Evolutionary conservation across 2,113 vertebrate genomes (phyloP).

Genomic region (Myrmecophaga tridactyla): DNA sequence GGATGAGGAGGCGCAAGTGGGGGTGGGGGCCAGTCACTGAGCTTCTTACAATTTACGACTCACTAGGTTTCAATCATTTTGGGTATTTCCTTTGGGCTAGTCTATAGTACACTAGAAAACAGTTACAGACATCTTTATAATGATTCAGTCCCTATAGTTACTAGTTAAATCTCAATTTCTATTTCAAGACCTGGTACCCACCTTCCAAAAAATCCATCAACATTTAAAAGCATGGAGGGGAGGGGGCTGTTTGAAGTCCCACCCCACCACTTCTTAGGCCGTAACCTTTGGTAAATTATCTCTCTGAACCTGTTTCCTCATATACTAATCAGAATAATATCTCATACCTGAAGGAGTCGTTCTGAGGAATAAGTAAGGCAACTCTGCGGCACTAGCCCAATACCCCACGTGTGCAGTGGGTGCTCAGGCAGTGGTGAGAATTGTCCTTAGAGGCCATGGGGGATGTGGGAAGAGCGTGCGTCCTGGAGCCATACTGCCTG

Average conservation of each 20-base stretch:
- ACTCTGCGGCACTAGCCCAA: not conserved
- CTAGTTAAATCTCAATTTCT: no score
- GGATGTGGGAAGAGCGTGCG: not conserved
- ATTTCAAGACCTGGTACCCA: no score
- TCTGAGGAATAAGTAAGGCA: not conserved
- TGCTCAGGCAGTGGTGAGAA: fast-evolving
- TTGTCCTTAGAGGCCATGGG: not conserved
- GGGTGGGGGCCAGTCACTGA: no score
- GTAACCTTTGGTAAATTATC: not conserved
- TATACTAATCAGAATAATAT: not conserved
- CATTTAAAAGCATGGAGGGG: not conserved
- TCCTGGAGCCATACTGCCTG: not conserved
- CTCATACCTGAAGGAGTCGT: not conserved
- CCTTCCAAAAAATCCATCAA: not conserved
- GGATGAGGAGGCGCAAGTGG: no score
- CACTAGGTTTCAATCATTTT: no score
- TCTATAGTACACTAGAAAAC: no score
- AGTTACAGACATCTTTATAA: no score
- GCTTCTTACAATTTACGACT: no score
- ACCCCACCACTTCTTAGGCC: not conserved
- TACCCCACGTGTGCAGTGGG: not conserved
- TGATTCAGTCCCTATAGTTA: no score
- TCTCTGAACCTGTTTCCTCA: not conserved
- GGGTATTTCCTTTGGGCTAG: no score
- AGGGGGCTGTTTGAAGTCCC: not conserved